Conservation (phyloP, 2,113 vertebrate genomes). For the Entomyzon cyanotis region DNA sequence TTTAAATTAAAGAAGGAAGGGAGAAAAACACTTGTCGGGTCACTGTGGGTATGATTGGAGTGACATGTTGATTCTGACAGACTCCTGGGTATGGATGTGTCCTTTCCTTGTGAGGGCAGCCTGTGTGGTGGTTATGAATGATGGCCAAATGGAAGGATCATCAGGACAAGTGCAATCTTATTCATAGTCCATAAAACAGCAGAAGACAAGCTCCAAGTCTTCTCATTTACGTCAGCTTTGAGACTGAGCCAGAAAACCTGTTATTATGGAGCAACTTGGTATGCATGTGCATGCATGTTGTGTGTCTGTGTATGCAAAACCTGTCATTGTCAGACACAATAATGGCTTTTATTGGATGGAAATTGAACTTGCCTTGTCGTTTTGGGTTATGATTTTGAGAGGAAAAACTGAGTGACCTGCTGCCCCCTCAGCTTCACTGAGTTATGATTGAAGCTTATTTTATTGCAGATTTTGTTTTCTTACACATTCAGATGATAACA, state of each 20-base stretch:
- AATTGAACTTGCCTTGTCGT: background rate
- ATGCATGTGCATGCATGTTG: background rate
- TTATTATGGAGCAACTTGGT: background rate
- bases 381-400: background rate
- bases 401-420: background rate
- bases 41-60: background rate
- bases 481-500: background rate
- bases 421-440: background rate
- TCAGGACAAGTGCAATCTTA: background rate
- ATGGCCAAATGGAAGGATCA: background rate
- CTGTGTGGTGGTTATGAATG: background rate
- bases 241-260: background rate
- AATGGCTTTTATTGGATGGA: background rate
- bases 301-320: background rate
- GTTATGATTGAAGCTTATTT: background rate
- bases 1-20: background rate
- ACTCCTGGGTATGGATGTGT: background rate
- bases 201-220: background rate
- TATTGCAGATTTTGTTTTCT: background rate
- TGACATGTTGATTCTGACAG: background rate
- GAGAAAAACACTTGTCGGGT: background rate
- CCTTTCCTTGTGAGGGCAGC: background rate
- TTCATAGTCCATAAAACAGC: background rate
- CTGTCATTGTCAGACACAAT: background rate
- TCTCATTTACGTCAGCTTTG: background rate